A percentile compares a stretch with the other conserved stretches of the same genome.
Evolutionary conservation across 2,797 vertebrate genomes (phyloP).

Genomic region (Oryzias sinensis): DNA sequence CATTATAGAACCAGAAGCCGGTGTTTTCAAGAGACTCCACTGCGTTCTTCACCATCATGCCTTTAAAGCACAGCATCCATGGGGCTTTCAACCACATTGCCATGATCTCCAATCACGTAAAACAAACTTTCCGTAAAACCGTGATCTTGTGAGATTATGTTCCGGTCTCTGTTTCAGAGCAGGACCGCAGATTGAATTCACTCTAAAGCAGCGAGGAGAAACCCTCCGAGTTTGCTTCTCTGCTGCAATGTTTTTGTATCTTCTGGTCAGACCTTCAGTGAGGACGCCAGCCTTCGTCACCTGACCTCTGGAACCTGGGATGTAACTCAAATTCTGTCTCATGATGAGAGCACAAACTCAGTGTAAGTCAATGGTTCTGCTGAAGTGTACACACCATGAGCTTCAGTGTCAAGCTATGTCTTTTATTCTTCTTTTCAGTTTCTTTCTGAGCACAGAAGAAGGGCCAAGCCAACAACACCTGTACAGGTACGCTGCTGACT

Average conservation of each 20-base stretch:
- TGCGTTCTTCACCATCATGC: constrained; percentile 65
- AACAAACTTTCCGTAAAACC: background rate
- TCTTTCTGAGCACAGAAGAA: constrained; percentile 74
- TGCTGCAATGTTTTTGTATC: constrained; percentile 4
- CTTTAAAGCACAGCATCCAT: constrained; percentile 48
- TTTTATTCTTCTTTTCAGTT: constrained; percentile 51
- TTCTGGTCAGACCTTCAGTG: constrained; percentile 42
- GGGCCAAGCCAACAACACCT: constrained; percentile 64
- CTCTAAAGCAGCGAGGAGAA: background rate
- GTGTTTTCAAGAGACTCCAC: constrained; percentile 68
- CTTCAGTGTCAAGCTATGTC: background rate
- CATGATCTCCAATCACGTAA: constrained; percentile 73
- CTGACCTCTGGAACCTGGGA: constrained; percentile 80
- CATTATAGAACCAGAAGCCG: constrained; percentile 69
- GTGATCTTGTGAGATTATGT: background rate
- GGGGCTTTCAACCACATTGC: constrained; percentile 73
- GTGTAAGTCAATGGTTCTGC: constrained; percentile 56
- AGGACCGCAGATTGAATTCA: background rate
- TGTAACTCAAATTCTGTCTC: constrained; percentile 67
- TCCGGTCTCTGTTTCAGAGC: constrained; percentile 3
- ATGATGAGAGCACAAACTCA: constrained; percentile 54
- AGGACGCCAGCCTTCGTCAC: constrained; percentile 62
- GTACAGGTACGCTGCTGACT: constrained; percentile 62
- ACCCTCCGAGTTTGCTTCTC: background rate
- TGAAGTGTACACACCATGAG: background rate